Evolutionary conservation across 2,888 invertebrate species (phyloP), one percentile per base, ranked within the genome.

Genomic region (Tipula confusa): DNA sequence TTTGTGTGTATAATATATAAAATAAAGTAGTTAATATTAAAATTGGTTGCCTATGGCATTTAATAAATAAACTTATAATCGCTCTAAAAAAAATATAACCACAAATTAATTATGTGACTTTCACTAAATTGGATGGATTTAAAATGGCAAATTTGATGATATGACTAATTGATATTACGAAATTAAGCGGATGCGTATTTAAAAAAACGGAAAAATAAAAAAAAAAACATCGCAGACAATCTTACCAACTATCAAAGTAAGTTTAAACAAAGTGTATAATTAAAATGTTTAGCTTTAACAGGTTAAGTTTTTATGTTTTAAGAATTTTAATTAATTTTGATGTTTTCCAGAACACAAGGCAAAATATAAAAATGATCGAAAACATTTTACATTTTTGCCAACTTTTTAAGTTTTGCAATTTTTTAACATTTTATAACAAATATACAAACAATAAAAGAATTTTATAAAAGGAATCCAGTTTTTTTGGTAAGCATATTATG

Each of bases 121-220:
- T 64, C 64, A 64, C 64, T 64, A 64, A 64, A 64, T 64, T 64
- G 64, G 24, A 64, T 64, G 9, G 64, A 64, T 64, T 64, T 18
- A 64, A 64, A 64, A 64, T 64, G 64, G 64, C 64, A 64, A 64
- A 24, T 64, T 64, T 64, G 64, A 64, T 24, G 64, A 64, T 64
- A 64, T 64, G 64, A 64, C 64, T 64, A 64, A 64, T 64, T 64
- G 64, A 24, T 64, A 64, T 64, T 64, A 64, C 64, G 24, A 64
- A 64, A 64, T 64, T 64, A 24, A 64, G 64, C 24, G 64, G 64
- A 64, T 43, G 43, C 43, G 15, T 24, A 43, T 64, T 64, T 64
- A 64, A 9, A 64, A 64, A 64, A 2, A 18, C 48, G 18, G n/a
- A n/a, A n/a, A n/a, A n/a, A n/a, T n/a, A n/a, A n/a, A n/a, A n/a